A percentile compares a stretch with the other conserved stretches of the same genome.
phyloP scores from a whole-genome alignment of 2,113 vertebrate genomes.

The Varanus komodoensis region DNA sequence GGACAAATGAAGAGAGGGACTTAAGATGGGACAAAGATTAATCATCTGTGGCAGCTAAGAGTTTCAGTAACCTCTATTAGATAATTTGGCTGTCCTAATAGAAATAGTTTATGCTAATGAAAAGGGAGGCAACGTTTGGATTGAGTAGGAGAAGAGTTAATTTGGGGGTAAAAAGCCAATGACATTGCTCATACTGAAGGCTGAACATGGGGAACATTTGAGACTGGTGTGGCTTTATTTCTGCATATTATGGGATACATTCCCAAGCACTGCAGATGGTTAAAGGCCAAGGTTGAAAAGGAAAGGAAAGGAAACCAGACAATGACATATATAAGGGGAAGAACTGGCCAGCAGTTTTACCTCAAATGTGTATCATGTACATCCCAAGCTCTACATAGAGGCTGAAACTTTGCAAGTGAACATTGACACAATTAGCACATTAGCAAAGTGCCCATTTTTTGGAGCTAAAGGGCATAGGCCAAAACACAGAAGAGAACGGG shows the following conservation, averaged over 20 bases:
- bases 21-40: slow-evolving; percentile 68
- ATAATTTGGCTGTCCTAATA: slow-evolving; percentile 55
- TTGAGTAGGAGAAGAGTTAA: slow-evolving; percentile 45
- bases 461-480: not conserved
- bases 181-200: slow-evolving; percentile 54
- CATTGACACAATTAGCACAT: fast-evolving
- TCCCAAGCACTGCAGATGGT: slow-evolving; percentile 40
- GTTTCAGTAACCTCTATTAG: slow-evolving; percentile 37
- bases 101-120: slow-evolving; percentile 62
- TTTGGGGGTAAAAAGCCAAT: slow-evolving; percentile 53
- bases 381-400: slow-evolving; percentile 4
- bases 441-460: fast-evolving
- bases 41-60: slow-evolving; percentile 60
- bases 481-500: not conserved
- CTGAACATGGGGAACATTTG: slow-evolving; percentile 47
- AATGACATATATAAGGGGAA: not conserved
- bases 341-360: slow-evolving; percentile 6
- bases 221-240: slow-evolving; percentile 38
- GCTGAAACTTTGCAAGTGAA: slow-evolving; percentile 15
- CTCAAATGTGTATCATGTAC: not conserved
- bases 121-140: slow-evolving; percentile 50
- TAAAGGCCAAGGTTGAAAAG: slow-evolving; percentile 45
- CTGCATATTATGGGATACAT: slow-evolving; percentile 39
- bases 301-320: not conserved
- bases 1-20: slow-evolving; percentile 61